These are phyloP conservation scores for Microplitis deprimator DNA, from an alignment of 2,888 invertebrate genomes.

Conservation along the genomic window DNA sequence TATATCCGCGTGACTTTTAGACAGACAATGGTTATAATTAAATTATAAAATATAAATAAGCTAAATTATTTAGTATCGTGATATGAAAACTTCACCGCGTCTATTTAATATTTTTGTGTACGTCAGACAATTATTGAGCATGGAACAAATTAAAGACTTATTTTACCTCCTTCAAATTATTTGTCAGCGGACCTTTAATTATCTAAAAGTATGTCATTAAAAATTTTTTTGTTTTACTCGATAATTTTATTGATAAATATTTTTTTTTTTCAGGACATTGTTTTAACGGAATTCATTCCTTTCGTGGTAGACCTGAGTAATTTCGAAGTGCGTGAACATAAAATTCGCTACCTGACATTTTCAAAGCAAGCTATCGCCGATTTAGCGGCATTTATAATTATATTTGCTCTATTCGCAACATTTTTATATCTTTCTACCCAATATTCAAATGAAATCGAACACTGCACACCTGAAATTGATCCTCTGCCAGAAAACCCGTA, in stretches of 20 bases:
- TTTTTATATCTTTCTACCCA: slow-evolving; percentile 54
- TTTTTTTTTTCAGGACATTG: slow-evolving; percentile 43
- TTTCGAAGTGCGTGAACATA: slow-evolving; percentile 36
- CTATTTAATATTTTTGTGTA: slow-evolving; percentile 8
- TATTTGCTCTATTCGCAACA: slow-evolving; percentile 53
- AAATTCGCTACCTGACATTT: slow-evolving; percentile 33
- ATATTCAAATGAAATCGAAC: slow-evolving; percentile 44
- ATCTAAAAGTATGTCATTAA: slow-evolving; percentile 52
- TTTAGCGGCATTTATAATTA: slow-evolving; percentile 52
- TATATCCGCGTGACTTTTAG: slow-evolving; percentile 43
- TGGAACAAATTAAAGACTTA: slow-evolving; percentile 55
- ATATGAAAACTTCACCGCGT: slow-evolving; percentile 19
- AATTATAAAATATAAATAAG: slow-evolving; percentile 45
- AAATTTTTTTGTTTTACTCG: background rate
- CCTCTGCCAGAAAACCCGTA: slow-evolving; percentile 1
- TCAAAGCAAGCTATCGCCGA: slow-evolving; percentile 51
- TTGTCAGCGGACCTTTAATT: slow-evolving; percentile 53
- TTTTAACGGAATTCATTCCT: slow-evolving; percentile 45
- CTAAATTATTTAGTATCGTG: background rate
- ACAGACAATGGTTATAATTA: slow-evolving; percentile 33
- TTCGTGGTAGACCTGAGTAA: slow-evolving; percentile 42
- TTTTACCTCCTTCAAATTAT: slow-evolving; percentile 56
- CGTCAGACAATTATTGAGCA: slow-evolving; percentile 36
- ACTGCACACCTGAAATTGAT: slow-evolving; percentile 21
- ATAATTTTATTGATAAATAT: background rate